Base-by-base conservation (phyloP, 2,888 invertebrate species). In the Syrphus vitripennis region DNA sequence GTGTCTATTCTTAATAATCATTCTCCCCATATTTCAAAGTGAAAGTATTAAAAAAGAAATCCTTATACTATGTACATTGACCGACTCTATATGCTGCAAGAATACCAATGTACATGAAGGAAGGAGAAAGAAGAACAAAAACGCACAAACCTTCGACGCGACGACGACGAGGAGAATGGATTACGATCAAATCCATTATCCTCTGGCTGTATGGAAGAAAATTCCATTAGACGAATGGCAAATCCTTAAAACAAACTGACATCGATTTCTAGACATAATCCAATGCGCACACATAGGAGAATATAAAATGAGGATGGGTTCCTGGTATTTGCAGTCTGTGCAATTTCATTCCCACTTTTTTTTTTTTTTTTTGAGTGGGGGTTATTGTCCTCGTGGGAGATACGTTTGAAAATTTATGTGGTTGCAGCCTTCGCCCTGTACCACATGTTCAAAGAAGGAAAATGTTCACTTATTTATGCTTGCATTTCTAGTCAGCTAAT, bases 361-460 rank as follows among this genome's bases (percentile, higher is more conserved):
- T 34, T 10, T 16, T 34, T 10, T 19, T 19, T 31, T 48, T 45
- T 40, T 55, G 31, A 14, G 19, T 31, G 16, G 34, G 55, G 78
- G 71, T 86, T 81, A 81, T 86, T 69, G 77, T 77, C 71, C 84
- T 86, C 72, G 5, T 69, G 84, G 80, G 80, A n/a, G n/a, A 77
- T 19, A 55, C 67, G 61, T 67, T 55, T 57, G 14, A 16, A 29
- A 37, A 57, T 57, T 19, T 19, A 40, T 57, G 65, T 50, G 31
- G 55, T 48, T 45, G 57, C 40, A 24, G 72, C n/a, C 34, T 16
- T 42, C 45, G 10, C 31, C 29, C 29, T 71, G 72, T 48, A 50
- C 61, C 71, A 79, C 61, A 78, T 77, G 82, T 26, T 42, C 59
- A 21, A 26, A 34, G n/a, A 16, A 4, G 26, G 31, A 34, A 48